Conservation (phyloP, 1,140 invertebrate genomes). For the Leptinotarsa lineolata region DNA sequence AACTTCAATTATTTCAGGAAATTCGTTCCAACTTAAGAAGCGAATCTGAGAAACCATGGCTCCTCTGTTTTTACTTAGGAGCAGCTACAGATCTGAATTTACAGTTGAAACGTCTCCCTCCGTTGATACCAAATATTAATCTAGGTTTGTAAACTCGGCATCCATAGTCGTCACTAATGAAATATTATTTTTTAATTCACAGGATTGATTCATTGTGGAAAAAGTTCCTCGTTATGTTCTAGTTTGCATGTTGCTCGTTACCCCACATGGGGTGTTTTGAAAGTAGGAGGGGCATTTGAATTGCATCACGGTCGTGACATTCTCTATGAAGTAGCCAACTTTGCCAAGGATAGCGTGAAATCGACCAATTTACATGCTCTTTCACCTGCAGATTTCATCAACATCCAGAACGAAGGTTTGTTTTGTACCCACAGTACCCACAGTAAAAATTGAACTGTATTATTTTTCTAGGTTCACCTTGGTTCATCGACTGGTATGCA, state of each 20-base stretch:
- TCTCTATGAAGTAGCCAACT: conserved; percentile 69
- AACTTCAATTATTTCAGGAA: conserved; percentile 51
- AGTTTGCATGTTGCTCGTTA: conserved; percentile 64
- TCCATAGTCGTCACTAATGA: not conserved
- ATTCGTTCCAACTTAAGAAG: conserved; percentile 54
- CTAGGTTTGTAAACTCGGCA: conserved; percentile 55
- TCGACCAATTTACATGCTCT: conserved; percentile 68
- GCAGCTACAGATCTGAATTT: conserved; percentile 60
- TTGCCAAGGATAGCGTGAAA: conserved; percentile 68
- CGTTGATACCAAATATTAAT: conserved; percentile 63
- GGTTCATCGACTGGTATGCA: conserved; percentile 82
- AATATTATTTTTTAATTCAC: conserved; percentile 40
- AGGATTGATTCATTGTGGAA: conserved; percentile 68
- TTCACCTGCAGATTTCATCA: conserved; percentile 64
- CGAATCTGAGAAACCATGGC: conserved; percentile 60
- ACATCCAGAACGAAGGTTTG: conserved; percentile 56
- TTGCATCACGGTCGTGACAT: conserved; percentile 69
- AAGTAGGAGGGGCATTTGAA: conserved; percentile 72
- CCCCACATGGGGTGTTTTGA: conserved; percentile 74
- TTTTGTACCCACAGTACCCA: too few species aligned
- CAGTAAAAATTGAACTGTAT: not conserved
- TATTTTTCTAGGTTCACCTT: conserved; percentile 58
- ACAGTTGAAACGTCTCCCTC: conserved; percentile 65
- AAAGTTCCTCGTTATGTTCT: conserved; percentile 61
- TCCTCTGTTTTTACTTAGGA: conserved; percentile 69